phyloP scores from a whole-genome alignment of 2,113 vertebrate species.

The Siniperca knerii region DNA sequence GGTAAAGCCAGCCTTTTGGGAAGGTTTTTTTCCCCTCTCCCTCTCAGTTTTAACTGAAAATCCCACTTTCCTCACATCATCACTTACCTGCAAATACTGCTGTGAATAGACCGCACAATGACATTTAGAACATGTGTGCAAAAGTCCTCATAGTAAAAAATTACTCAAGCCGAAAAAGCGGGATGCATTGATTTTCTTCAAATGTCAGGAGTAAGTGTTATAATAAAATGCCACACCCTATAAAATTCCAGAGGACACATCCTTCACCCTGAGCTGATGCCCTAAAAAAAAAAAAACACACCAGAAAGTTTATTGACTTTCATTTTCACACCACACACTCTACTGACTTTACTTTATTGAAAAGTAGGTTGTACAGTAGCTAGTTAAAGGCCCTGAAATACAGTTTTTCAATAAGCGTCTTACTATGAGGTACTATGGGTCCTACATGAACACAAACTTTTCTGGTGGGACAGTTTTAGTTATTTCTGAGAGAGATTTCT shows the following conservation, averaged over 20 bases:
- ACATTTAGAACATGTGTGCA: conserved; percentile 64
- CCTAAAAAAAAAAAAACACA: not conserved
- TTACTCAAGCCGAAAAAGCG: conserved; percentile 27
- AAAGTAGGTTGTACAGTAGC: not conserved
- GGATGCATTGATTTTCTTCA: conserved; percentile 66
- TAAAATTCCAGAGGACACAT: conserved; percentile 37
- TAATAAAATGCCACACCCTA: conserved; percentile 39
- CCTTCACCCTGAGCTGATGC: conserved; percentile 26
- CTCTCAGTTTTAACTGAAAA: conserved; percentile 39
- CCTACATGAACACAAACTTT: no score
- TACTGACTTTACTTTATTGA: not conserved
- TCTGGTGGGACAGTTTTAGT: not conserved
- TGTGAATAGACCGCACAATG: conserved; percentile 48
- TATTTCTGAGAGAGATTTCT: not conserved
- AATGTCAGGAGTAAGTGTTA: conserved; percentile 69
- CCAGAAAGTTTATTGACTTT: not conserved
- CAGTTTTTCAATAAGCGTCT: not conserved
- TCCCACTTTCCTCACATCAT: conserved; percentile 37
- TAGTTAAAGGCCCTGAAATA: not conserved
- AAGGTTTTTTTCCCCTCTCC: not conserved
- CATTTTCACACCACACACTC: not conserved
- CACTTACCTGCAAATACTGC: conserved; percentile 31
- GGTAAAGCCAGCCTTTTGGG: conserved; percentile 27
- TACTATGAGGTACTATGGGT: not conserved
- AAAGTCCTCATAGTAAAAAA: conserved; percentile 52